Percentiles rank a stretch among this genome's conserved stretches.
These are phyloP conservation scores for Sus cebifrons DNA, from an alignment of 2,797 vertebrate genomes.

Conservation along the genomic window DNA sequence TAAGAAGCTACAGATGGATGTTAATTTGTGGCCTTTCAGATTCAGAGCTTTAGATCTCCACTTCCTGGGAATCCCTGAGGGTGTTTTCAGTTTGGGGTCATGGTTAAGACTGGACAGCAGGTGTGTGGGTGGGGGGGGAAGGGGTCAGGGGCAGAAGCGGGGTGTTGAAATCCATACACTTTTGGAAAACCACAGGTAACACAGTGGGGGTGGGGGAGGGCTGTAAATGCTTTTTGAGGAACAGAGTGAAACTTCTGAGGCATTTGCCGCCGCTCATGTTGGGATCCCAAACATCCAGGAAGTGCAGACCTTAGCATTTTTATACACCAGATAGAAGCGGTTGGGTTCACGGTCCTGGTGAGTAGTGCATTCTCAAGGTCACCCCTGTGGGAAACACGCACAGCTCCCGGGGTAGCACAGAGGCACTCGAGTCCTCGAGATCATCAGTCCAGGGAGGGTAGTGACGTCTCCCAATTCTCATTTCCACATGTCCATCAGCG, in stretches of 20 bases:
- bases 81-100: not conserved
- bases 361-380: not conserved
- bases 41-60: not conserved
- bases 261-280: not conserved
- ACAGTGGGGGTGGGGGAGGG: fast-evolving
- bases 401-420: fast-evolving
- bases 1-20: not conserved
- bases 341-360: fast-evolving
- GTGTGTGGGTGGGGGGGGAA: too few relatives aligned
- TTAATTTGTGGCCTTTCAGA: not conserved
- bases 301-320: not conserved
- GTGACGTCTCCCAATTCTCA: not conserved
- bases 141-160: not conserved
- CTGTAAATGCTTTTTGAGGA: too few relatives aligned
- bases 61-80: not conserved
- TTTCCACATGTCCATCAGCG: not conserved
- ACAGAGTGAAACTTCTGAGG: not conserved
- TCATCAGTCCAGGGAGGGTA: not conserved
- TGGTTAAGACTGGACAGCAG: not conserved
- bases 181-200: not conserved
- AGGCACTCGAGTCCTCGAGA: not conserved
- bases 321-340: not conserved
- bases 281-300: not conserved
- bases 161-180: fast-evolving
- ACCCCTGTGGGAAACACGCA: fast-evolving